A percentile compares a stretch with the other conserved stretches of the same genome.
phyloP scores from a whole-genome alignment of 2,113 vertebrate genomes.

The Semnopithecus entellus region DNA sequence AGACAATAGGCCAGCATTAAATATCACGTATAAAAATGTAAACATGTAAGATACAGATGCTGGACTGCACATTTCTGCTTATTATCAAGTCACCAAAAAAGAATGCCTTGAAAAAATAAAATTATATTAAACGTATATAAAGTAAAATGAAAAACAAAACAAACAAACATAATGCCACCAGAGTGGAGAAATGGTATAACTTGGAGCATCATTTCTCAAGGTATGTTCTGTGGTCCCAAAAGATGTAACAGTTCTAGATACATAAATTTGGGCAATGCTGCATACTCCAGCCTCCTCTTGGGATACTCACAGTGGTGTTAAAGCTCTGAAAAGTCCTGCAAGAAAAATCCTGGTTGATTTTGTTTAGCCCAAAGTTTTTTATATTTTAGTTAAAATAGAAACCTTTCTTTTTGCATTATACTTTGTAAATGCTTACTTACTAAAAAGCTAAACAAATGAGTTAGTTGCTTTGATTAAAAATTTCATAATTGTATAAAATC shows the following conservation, averaged over 20 bases:
- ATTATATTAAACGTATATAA: not conserved
- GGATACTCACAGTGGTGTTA: not conserved
- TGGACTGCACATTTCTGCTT: not conserved
- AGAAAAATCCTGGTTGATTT: not conserved
- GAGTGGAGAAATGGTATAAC: not conserved
- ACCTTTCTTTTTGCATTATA: not conserved
- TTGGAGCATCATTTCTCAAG: not conserved
- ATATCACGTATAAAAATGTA: not conserved
- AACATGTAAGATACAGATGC: not conserved
- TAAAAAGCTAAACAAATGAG: slow-evolving; percentile 16
- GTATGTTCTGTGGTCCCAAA: not conserved
- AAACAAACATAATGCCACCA: not conserved
- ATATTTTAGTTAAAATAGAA: slow-evolving; percentile 14
- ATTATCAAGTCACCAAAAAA: not conserved
- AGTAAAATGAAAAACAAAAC: slow-evolving; percentile 1
- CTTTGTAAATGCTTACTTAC: not conserved
- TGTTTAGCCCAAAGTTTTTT: not conserved
- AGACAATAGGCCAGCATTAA: not conserved
- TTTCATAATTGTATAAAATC: not conserved
- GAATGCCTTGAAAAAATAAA: not conserved
- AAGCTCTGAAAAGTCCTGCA: not conserved
- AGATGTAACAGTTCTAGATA: not conserved
- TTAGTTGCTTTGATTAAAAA: slow-evolving; percentile 14
- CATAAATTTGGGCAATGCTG: not conserved
- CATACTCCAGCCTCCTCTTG: not conserved